These are phyloP conservation scores for Marisa cornuarietis DNA, from an alignment of 1,140 invertebrate genomes.

Conservation along the genomic window DNA sequence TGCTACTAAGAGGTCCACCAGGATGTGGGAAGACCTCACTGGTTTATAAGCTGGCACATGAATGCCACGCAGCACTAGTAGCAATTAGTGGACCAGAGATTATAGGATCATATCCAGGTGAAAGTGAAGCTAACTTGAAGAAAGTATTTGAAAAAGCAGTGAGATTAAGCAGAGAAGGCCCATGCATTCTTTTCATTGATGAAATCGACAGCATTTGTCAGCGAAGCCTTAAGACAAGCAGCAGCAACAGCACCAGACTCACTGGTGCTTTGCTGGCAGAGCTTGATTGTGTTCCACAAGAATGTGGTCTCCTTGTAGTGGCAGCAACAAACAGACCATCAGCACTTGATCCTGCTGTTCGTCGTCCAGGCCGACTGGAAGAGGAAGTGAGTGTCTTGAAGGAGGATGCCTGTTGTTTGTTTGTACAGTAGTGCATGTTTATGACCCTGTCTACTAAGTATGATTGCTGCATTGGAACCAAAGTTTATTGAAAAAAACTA, in stretches of 20 bases:
- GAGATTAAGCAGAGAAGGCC: constrained; percentile 48
- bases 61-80: constrained; percentile 46
- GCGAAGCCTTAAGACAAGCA: constrained; percentile 26
- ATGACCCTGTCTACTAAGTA: not conserved
- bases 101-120: constrained; percentile 51
- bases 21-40: constrained; percentile 62
- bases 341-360: constrained; percentile 46
- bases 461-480: not conserved
- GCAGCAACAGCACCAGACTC: constrained; percentile 28
- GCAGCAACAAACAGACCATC: constrained; percentile 58
- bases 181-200: constrained; percentile 60
- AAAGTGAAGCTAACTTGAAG: constrained; percentile 53
- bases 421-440: not conserved
- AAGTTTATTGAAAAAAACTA: too few species aligned
- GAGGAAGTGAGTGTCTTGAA: constrained; percentile 50
- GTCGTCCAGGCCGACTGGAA: constrained; percentile 58
- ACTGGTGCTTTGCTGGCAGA: constrained; percentile 44
- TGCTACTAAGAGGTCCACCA: constrained; percentile 58
- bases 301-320: constrained; percentile 50
- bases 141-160: constrained; percentile 48
- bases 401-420: not conserved
- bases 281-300: constrained; percentile 43
- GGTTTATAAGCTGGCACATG: constrained; percentile 42
- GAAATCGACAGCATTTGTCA: constrained; percentile 60
- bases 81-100: constrained; percentile 56